phyloP scores from a whole-genome alignment of 2,888 invertebrate species.

The Argyresthia goedartella region DNA sequence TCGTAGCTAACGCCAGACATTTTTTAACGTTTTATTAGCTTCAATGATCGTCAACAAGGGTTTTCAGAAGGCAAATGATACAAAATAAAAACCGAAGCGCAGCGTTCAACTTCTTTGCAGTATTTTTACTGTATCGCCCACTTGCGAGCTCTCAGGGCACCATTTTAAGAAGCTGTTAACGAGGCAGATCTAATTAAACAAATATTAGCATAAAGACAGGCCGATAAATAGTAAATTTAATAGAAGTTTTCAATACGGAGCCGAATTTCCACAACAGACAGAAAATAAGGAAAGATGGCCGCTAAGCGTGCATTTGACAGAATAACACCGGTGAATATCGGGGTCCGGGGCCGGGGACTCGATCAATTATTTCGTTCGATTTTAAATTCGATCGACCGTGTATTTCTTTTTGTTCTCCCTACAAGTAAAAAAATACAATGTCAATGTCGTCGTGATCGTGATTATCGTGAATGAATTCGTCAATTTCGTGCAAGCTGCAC shows the following conservation, averaged over 20 bases:
- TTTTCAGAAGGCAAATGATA: neutral
- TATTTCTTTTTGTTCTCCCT: too few relatives aligned
- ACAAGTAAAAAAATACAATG: too few relatives aligned
- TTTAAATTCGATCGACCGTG: too few relatives aligned
- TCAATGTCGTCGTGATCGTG: too few relatives aligned
- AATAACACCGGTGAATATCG: constrained; percentile 2
- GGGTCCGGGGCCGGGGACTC: neutral
- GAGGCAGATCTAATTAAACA: neutral
- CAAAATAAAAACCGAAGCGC: neutral
- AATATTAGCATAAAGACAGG: neutral
- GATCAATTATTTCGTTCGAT: neutral
- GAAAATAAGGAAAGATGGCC: constrained; percentile 15
- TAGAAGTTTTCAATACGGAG: neutral
- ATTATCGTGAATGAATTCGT: too few relatives aligned
- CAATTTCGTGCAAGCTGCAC: too few relatives aligned
- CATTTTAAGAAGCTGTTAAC: neutral
- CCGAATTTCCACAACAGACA: constrained; percentile 11
- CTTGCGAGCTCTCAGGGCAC: neutral
- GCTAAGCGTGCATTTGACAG: constrained; percentile 15
- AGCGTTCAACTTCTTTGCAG: neutral
- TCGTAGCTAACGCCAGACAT: constrained; percentile 78
- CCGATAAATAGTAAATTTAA: too few relatives aligned
- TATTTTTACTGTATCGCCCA: neutral
- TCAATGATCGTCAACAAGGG: neutral
- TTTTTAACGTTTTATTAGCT: neutral